Base-by-base conservation (phyloP, 2,888 invertebrate species). In the Lysandra coridon region DNA sequence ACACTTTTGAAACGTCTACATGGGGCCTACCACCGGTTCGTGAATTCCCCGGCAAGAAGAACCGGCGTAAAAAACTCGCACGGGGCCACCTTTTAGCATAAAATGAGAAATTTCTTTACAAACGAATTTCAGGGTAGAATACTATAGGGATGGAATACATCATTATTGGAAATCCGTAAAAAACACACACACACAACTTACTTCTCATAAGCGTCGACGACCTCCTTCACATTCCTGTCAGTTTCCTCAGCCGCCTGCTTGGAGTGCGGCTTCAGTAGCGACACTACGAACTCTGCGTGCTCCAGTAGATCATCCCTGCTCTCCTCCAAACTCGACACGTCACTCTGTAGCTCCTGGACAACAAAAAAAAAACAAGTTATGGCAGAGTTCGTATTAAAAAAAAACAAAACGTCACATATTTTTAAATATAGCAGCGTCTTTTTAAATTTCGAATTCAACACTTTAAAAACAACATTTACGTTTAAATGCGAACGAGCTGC, bases 241-340 rank as follows among this genome's bases (percentile, higher is more conserved):
- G 97, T 96, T 49, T 96, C 96, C 80, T 95, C 95, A 60, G 97
- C 97, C 81, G 96, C 96, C 79, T 96, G 95, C 82, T 89, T 89
- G 82, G 96, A 95, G 85, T 97, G 96, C 83, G 96, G 96, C 86
- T 95, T 95, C 86, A 98, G 95, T 87, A 97, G 96, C 82, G 95
- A 94, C 82, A 97, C 92, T 75, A 98, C 96, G 83, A 96, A 96
- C 85, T 95, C 96, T 73, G 97, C 96, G 88, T 97, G 94, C 80
- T 96, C 95, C 83, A 96, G 88, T 64, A 97, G 95, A 87, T 97
- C 97, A 86, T 97, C 96, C 84, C 95, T 95, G 86, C 95, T 95
- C 80, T 96, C 95, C 89, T 96, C 96, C 83, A 97, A 92, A 84
- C 96, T 95, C 86, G 96, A 96, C 82, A 97, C 96, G 93, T 97